Evolutionary conservation across 2,888 invertebrate genomes (phyloP), one percentile per base, ranked within the genome.

Genomic region (Eupithecia vulgata): DNA sequence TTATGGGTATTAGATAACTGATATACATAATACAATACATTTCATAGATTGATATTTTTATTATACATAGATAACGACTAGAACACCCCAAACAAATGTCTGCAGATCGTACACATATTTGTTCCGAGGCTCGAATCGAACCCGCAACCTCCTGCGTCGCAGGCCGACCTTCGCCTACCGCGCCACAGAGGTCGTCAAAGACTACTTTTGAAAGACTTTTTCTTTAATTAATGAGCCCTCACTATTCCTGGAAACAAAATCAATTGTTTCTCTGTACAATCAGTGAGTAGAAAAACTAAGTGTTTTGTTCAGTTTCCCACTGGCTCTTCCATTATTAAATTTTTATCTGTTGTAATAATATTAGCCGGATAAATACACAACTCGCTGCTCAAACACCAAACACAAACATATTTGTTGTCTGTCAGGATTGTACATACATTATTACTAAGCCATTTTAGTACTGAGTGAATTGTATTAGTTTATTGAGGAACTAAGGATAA

Each of bases 371-470:
- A 42, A 68, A 72, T 57, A 59, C 59, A 61, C 67, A 67, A 37
- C 65, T n/a, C 45, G 67, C 67, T 45, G 45, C 62, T 65, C 67
- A 21, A 48, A 72, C 57, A 52, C 52, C 68, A 68, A 67, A 72
- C 57, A 68, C 40, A 12, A 72, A 64, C 62, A 40, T 68, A 72
- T 68, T 68, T 65, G 68, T 42, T 65, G 42, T 57, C 65, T 30
- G 64, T 68, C 34, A 72, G 35, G 72, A 13, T 30, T n/a, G n/a
- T 45, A 45, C 57, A 13, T n/a, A n/a, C n/a, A n/a, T n/a, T 48
- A 67, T 6, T 30, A 67, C 37, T 61, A 48, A 35, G 34, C 17
- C 8, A 37, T 45, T 45, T 35, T 30, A 30, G 15, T 61, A 17
- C 25, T 21, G 61, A 25, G 30, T 8, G 12, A 37, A 34, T 35